A percentile compares a stretch with the other conserved stretches of the same genome.
phyloP scores from a whole-genome alignment of 1,140 invertebrate genomes.

The Bemisia tabaci region DNA sequence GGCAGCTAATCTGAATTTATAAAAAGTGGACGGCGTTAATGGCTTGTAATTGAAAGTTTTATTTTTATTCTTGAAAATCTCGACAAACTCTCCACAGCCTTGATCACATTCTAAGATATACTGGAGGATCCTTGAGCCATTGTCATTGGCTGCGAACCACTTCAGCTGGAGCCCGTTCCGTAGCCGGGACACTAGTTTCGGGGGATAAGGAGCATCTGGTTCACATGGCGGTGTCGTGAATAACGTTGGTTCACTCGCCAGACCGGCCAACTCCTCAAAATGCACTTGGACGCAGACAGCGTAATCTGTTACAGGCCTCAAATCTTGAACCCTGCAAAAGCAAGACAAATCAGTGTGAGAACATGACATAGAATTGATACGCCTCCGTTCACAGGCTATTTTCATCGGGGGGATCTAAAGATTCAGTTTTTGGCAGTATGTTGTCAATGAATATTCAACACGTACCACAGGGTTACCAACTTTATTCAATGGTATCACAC shows the following conservation, averaged over 20 bases:
- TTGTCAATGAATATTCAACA: too few species aligned
- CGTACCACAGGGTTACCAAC: too few species aligned
- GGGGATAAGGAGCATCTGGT: constrained; percentile 42
- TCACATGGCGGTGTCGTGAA: constrained; percentile 51
- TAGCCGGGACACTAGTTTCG: constrained; percentile 41
- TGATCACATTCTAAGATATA: constrained; percentile 70
- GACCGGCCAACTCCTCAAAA: constrained; percentile 35
- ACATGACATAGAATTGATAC: not conserved
- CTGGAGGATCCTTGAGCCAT: constrained; percentile 59
- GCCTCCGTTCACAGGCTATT: not conserved
- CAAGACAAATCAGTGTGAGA: constrained; percentile 6
- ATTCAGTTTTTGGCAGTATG: too few species aligned
- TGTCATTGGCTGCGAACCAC: constrained; percentile 54
- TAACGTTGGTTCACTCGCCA: constrained; percentile 35
- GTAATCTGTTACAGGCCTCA: constrained; percentile 69
- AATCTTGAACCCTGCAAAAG: constrained; percentile 49
- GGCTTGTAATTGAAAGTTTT: constrained; percentile 57
- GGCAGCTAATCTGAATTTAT: constrained; percentile 64
- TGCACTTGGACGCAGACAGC: constrained; percentile 51
- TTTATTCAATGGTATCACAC: too few species aligned
- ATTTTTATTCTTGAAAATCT: constrained; percentile 48
- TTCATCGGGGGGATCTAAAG: too few species aligned
- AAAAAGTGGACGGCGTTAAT: constrained; percentile 56
- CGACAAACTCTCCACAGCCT: constrained; percentile 49
- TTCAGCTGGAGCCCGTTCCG: constrained; percentile 38